These are phyloP conservation scores for Pristionchus fissidentatus DNA, from an alignment of 2,888 invertebrate genomes.

Conservation along the genomic window DNA sequence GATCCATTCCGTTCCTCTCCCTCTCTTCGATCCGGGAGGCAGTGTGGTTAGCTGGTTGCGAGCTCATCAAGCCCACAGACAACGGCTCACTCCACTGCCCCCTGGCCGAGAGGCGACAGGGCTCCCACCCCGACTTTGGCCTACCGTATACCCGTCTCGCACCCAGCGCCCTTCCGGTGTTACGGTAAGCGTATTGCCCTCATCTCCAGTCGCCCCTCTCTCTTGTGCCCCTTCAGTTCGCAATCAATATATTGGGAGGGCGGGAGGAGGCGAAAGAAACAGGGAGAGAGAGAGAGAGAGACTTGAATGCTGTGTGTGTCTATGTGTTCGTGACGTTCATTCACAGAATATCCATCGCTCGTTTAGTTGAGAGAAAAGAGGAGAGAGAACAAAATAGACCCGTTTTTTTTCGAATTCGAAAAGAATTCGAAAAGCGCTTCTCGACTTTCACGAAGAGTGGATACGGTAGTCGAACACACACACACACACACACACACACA, in stretches of 20 bases:
- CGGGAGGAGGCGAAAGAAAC: conserved; percentile 5
- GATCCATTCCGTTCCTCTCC: neutral
- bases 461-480: no score
- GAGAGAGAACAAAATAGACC: no score
- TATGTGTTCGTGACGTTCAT: conserved; percentile 35
- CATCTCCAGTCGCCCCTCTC: neutral
- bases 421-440: no score
- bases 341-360: neutral
- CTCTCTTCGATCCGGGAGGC: conserved; percentile 53
- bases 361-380: no score
- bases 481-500: no score
- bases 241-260: conserved; percentile 11
- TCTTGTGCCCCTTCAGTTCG: neutral
- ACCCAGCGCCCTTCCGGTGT: neutral
- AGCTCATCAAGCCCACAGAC: conserved; percentile 50
- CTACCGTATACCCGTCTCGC: neutral
- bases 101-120: conserved; percentile 49
- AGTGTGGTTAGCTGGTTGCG: conserved; percentile 72
- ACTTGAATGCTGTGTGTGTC: conserved; percentile 34
- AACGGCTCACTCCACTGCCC: conserved; percentile 69
- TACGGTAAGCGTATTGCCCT: conserved; percentile 24
- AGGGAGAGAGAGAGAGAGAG: conserved; percentile 21
- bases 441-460: no score
- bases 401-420: no score
- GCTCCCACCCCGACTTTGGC: neutral